These are phyloP conservation scores for Andrena praecox DNA, from an alignment of 2,888 invertebrate genomes.

Conservation along the genomic window DNA sequence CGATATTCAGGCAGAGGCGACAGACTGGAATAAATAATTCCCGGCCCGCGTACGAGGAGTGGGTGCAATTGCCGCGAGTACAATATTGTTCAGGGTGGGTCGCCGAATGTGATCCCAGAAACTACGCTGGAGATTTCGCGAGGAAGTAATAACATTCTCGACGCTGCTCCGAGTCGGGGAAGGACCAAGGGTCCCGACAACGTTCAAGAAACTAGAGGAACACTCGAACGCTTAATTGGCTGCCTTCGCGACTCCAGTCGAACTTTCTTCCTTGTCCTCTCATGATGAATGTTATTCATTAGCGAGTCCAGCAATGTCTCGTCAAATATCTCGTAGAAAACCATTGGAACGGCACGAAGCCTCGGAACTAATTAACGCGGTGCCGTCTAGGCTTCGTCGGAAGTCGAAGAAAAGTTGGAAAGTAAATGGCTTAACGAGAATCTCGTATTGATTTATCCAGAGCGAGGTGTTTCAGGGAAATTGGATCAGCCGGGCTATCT, in stretches of 20 bases:
- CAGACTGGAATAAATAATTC: slow-evolving; percentile 54
- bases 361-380: slow-evolving; percentile 56
- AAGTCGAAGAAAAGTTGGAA: not conserved
- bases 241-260: slow-evolving; percentile 11
- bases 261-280: slow-evolving; percentile 21
- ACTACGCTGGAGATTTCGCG: not conserved
- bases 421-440: not conserved
- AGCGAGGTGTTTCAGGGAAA: not conserved
- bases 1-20: slow-evolving; percentile 45
- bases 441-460: not conserved
- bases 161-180: not conserved
- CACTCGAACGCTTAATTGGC: slow-evolving; percentile 48
- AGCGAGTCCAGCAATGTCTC: slow-evolving; percentile 19
- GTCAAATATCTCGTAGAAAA: slow-evolving; percentile 30
- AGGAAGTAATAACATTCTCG: not conserved
- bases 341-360: slow-evolving; percentile 43
- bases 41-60: not conserved
- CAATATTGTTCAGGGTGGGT: slow-evolving; percentile 28
- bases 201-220: slow-evolving; percentile 33
- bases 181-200: not conserved
- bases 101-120: not conserved
- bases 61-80: not conserved
- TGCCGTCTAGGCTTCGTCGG: slow-evolving; percentile 22
- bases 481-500: not conserved
- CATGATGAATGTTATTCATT: slow-evolving; percentile 33